These are phyloP conservation scores for Deilephila elpenor DNA, from an alignment of 2,888 invertebrate species.

Conservation along the genomic window DNA sequence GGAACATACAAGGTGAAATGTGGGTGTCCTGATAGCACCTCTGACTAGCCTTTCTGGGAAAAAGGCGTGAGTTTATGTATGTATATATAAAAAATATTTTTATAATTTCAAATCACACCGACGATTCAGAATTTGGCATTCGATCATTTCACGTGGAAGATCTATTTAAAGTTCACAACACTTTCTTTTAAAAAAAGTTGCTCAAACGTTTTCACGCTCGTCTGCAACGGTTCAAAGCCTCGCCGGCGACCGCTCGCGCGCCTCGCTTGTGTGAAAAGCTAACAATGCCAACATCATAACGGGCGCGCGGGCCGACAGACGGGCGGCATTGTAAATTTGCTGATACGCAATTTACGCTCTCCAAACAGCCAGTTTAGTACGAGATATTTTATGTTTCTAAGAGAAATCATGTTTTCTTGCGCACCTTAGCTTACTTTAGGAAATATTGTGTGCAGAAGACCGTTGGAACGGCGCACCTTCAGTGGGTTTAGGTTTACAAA, in stretches of 20 bases:
- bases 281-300: slow-evolving; percentile 69
- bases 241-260: slow-evolving; percentile 40
- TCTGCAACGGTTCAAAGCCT: slow-evolving; percentile 53
- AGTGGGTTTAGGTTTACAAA: neutral
- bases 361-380: slow-evolving; percentile 27
- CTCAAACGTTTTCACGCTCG: slow-evolving; percentile 49
- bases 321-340: slow-evolving; percentile 66
- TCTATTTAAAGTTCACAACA: no score
- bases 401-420: slow-evolving; percentile 30
- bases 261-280: slow-evolving; percentile 74
- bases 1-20: no score
- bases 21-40: no score
- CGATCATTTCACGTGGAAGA: no score
- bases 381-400: slow-evolving; percentile 28
- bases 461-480: neutral
- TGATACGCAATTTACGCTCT: slow-evolving; percentile 61
- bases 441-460: slow-evolving; percentile 3
- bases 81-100: no score
- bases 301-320: slow-evolving; percentile 46
- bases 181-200: no score
- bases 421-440: slow-evolving; percentile 29
- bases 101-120: no score
- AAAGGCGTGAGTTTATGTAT: no score
- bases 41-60: no score
- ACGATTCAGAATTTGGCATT: no score